These are phyloP conservation scores for Drosophila navojoa DNA, from an alignment of 1,140 invertebrate species.

Conservation along the genomic window DNA sequence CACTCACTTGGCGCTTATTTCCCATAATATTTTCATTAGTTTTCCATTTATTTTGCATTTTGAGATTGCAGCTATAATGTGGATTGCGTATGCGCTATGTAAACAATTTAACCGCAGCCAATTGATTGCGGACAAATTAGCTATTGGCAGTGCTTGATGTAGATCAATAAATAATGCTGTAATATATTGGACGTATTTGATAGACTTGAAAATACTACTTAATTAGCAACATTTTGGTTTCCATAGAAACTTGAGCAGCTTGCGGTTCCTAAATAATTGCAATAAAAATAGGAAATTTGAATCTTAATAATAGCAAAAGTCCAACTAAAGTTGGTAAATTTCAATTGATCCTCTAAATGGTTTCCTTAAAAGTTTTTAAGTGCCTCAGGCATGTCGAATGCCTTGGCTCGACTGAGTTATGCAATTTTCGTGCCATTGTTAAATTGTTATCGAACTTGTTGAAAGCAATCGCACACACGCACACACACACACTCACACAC, in stretches of 20 bases:
- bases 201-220: too few relatives aligned
- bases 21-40: background rate
- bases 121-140: slow-evolving; percentile 20
- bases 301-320: background rate
- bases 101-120: slow-evolving; percentile 32
- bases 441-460: slow-evolving; percentile 32
- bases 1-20: background rate
- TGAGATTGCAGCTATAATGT: background rate
- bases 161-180: background rate
- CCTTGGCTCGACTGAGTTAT: slow-evolving; percentile 18
- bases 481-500: background rate
- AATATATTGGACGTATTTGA: background rate
- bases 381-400: slow-evolving; percentile 19
- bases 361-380: slow-evolving; percentile 1
- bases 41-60: slow-evolving; percentile 5
- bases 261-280: background rate
- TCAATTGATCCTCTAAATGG: slow-evolving; percentile 7
- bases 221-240: too few relatives aligned
- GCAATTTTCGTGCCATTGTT: slow-evolving; percentile 23
- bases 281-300: background rate
- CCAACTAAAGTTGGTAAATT: background rate
- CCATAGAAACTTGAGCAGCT: too few relatives aligned
- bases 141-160: background rate
- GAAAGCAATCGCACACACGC: slow-evolving; percentile 10
- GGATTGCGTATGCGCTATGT: slow-evolving; percentile 33